Evolutionary conservation across 2,888 invertebrate genomes (phyloP).

Genomic region (Macrosiphum euphorbiae): DNA sequence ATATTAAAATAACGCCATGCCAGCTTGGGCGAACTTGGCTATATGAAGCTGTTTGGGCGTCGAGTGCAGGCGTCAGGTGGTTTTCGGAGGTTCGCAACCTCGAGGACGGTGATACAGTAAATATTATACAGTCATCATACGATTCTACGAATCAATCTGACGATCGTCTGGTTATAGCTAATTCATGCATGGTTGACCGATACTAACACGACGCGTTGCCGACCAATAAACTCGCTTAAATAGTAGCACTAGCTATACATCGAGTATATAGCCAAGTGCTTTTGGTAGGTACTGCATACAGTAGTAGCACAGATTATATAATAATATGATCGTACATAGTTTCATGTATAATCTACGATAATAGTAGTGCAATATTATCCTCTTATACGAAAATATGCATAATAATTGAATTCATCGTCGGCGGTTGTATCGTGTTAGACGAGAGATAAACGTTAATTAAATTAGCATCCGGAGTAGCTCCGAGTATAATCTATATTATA

Average conservation of each 20-base stretch:
- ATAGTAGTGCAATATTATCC: slow-evolving; percentile 13
- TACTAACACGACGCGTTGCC: background rate
- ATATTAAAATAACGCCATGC: background rate
- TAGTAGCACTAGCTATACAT: background rate
- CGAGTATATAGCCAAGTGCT: background rate
- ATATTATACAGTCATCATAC: background rate
- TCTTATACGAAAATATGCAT: slow-evolving; percentile 2
- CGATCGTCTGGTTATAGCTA: background rate
- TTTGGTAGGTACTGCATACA: background rate
- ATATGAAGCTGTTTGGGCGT: background rate
- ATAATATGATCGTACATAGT: background rate
- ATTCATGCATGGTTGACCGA: background rate
- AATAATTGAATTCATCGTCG: slow-evolving; percentile 31
- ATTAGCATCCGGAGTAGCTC: slow-evolving; percentile 36
- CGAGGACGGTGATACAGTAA: background rate
- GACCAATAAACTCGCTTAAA: background rate
- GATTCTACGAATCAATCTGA: background rate
- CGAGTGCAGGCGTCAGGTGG: background rate
- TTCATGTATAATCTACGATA: background rate
- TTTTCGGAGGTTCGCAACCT: background rate
- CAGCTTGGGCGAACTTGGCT: no score
- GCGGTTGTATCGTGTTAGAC: background rate
- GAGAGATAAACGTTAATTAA: slow-evolving; percentile 45
- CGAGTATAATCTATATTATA: background rate
- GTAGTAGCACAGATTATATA: background rate